phyloP scores from a whole-genome alignment of 2,888 invertebrate genomes.

The Chrysolina haemoptera region DNA sequence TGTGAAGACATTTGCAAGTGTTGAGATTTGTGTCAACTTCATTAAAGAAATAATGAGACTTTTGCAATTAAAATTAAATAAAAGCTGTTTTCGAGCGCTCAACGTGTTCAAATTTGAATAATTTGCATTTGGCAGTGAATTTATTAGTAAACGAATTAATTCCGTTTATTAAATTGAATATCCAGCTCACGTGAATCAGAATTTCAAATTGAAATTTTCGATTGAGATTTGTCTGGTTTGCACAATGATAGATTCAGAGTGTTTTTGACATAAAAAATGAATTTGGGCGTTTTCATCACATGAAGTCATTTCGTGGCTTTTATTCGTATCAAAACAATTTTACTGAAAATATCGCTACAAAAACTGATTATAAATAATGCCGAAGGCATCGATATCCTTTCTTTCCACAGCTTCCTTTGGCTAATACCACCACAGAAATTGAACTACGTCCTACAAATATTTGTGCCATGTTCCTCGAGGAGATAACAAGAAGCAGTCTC shows the following conservation, averaged over 20 bases:
- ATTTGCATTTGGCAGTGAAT: constrained; percentile 57
- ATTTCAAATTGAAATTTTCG: constrained; percentile 20
- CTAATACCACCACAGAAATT: no score
- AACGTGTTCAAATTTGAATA: constrained; percentile 58
- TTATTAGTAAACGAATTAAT: constrained; percentile 56
- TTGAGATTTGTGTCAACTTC: constrained; percentile 62
- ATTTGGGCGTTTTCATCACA: background rate
- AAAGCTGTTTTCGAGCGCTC: constrained; percentile 53
- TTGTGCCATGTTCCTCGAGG: no score
- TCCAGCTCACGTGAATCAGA: constrained; percentile 22
- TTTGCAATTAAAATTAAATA: constrained; percentile 63
- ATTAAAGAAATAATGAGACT: constrained; percentile 63
- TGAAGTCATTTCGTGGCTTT: no score
- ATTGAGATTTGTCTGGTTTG: background rate
- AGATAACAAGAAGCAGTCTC: no score
- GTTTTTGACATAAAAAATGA: background rate
- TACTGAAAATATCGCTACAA: no score
- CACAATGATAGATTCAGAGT: background rate
- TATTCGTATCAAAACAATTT: no score
- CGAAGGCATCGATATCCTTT: no score
- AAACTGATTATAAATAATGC: no score
- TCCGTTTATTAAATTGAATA: constrained; percentile 44
- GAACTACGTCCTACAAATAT: no score
- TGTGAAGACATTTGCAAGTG: constrained; percentile 58
- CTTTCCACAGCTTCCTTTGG: no score